Base-by-base conservation (phyloP, 2,797 vertebrate species). In the Strix occidentalis region DNA sequence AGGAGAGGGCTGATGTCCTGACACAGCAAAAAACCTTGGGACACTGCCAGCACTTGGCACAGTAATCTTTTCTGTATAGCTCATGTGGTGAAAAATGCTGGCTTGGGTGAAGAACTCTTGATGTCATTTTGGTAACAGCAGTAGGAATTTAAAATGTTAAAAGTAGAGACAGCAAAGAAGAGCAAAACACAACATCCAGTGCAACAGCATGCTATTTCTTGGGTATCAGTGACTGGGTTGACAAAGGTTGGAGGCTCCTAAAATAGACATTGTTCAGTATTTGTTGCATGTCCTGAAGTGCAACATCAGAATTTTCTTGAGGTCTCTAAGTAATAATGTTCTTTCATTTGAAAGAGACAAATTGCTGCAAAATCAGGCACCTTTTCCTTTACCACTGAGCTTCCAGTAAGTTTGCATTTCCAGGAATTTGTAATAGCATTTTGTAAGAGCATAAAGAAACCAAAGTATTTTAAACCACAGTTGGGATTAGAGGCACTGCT, bases 21-120 rank as follows among this genome's bases (percentile, higher is more conserved):
- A 96, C 82, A 93, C 35, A 75, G 93, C 83, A 93, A 71, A 95
- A 96, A 83, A 50, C 21, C 50, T 31, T 92, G 88, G 84, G 57
- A 74, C 20, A 20, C 9, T 23, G 81, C 88, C 87, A 95, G 76
- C 39, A 71, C 54, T 87, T 90, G 94, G 87, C 90, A 85, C 24
- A 54, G 43, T 25, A 71, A 83, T 51, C 17, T 23, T 78, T 92
- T 90, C 54, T 41, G 20, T 72, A 39, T 16, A 69, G 71, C 33
- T 95, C 86, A 77, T 1, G 0, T 41, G 54, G 56, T 43, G 69
- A 84, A 39, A 85, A 89, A 80, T 68, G 14, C 29, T 89, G 84
- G 68, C 81, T 93, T 77, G 68, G 33, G 39, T 71, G 75, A 88
- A 86, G 53, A 87, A 92, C 53, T 89, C 74, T 45, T 61, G 50